Base-by-base conservation (phyloP, 2,797 vertebrate genomes). In the Sebastes vulpes region DNA sequence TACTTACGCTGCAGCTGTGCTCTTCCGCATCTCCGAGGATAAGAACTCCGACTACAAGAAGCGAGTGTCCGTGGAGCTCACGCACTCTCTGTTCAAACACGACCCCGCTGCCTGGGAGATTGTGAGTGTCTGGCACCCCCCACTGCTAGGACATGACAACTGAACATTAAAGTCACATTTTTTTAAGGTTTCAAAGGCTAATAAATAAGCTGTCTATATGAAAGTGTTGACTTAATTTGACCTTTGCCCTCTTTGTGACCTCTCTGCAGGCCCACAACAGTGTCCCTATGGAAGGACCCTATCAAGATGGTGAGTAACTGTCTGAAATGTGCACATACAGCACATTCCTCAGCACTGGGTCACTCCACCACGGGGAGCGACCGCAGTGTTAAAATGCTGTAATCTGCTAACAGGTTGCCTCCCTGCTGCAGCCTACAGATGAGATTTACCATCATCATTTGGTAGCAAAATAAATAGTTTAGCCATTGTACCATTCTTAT, bases 11-110 rank as follows among this genome's bases (percentile, higher is more conserved):
- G 98, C 99, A 0, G 99, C 99, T 0, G 98, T 99, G 77, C 96
- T 99, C 9, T 99, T 98, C 97, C 97, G 98, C 71, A 99, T 99
- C 95, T 99, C 98, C 0, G 99, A 99, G 95, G 98, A 99, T 83
- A 99, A 99, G 94, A 98, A 95, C 67, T 92, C 97, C 0, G 99
- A 99, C 91, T 99, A 98, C 94, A 97, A 97, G 78, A 99, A 99
- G 78, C 96, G 98, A 0, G 97, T 99, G 61, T 99, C 99, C 0
- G 97, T 99, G 92, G 98, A 99, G 90, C 98, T 99, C 91, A 99
- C 98, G 3, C 98, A 99, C 93, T 97, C 98, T 0, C 97, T 99
- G 85, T 99, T 99, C 95, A 98, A 97, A 87, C 96, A 99, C 0
- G 98, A 99, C 93, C 97, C 98, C 0, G 93, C 85, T 0, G 96